Conservation (phyloP, 1,140 invertebrate genomes). For the Habropoda laboriosa region DNA sequence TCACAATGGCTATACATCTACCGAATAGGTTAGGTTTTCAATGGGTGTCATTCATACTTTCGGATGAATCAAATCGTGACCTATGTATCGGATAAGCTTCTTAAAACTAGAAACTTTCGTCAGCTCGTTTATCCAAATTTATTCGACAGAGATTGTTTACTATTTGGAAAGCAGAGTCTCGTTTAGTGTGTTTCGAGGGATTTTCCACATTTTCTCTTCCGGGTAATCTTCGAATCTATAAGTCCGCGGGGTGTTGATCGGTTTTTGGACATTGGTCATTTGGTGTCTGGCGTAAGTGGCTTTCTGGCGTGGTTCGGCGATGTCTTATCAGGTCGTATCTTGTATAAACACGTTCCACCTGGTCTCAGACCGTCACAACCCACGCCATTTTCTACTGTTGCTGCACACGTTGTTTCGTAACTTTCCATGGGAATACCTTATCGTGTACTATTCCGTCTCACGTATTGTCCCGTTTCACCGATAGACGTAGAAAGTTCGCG, state of each 20-base stretch:
- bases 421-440: slow-evolving; percentile 62
- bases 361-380: slow-evolving; percentile 58
- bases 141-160: neutral
- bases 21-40: slow-evolving; percentile 25
- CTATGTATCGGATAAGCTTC: neutral
- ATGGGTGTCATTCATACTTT: slow-evolving; percentile 12
- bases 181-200: neutral
- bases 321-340: slow-evolving; percentile 65
- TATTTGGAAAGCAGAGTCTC: neutral
- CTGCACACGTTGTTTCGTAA: slow-evolving; percentile 67
- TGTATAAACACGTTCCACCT: slow-evolving; percentile 70
- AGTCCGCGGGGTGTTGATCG: neutral
- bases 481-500: slow-evolving; percentile 24
- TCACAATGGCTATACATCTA: too few relatives aligned
- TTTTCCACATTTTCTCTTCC: neutral
- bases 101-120: neutral
- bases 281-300: slow-evolving; percentile 7
- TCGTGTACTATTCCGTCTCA: slow-evolving; percentile 44
- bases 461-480: slow-evolving; percentile 25
- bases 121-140: neutral
- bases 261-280: slow-evolving; percentile 49
- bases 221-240: neutral
- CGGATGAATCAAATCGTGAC: slow-evolving; percentile 53
- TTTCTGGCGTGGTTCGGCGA: slow-evolving; percentile 41
- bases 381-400: slow-evolving; percentile 65